Evolutionary conservation across 2,113 vertebrate genomes (phyloP).

Genomic region (Jacana jacana): DNA sequence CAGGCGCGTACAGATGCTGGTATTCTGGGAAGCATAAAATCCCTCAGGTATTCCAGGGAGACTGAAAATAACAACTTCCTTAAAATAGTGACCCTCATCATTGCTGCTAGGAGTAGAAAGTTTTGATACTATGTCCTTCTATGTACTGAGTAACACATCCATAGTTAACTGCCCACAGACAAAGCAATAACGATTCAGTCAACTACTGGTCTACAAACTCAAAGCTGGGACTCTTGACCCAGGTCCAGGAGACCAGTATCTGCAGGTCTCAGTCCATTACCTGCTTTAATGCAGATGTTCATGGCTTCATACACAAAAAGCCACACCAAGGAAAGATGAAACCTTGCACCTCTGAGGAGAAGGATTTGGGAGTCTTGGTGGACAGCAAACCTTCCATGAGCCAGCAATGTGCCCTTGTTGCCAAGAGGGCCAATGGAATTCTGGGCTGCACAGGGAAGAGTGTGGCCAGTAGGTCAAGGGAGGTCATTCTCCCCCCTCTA

Average conservation of each 20-base stretch:
- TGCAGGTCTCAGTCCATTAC: not conserved
- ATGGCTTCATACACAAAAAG: not conserved
- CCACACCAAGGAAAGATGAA: not conserved
- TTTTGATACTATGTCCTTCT: conserved; percentile 1
- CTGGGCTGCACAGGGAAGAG: no score
- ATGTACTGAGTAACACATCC: not conserved
- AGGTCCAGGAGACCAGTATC: not conserved
- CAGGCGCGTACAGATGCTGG: not conserved
- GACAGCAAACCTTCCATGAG: no score
- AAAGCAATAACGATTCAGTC: not conserved
- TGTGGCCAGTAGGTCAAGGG: no score
- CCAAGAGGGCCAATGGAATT: no score
- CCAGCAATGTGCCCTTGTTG: no score
- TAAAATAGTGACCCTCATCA: not conserved
- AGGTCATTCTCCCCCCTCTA: no score
- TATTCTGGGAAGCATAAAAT: not conserved
- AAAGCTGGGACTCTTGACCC: not conserved
- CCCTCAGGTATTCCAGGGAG: not conserved
- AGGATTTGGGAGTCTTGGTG: no score
- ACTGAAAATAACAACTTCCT: conserved; percentile 29
- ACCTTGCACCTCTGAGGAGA: no score
- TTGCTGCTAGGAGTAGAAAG: not conserved
- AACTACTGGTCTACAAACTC: not conserved
- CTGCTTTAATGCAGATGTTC: not conserved
- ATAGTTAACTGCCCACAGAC: not conserved